phyloP scores from a whole-genome alignment of 2,113 vertebrate species.

The Esox niger region DNA sequence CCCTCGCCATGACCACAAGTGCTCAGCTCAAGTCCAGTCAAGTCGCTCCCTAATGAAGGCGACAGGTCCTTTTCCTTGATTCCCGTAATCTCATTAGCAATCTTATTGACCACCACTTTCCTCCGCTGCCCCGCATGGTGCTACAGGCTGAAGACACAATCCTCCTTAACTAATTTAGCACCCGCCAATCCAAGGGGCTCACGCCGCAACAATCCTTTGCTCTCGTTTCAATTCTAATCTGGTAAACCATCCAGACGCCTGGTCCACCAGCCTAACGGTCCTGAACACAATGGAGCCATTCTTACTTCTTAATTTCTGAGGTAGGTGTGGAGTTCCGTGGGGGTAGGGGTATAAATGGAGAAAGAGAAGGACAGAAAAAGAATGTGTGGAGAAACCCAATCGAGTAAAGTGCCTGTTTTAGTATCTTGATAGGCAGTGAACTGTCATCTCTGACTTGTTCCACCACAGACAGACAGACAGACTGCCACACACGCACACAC shows the following conservation, averaged over 20 bases:
- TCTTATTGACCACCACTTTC: conserved; percentile 71
- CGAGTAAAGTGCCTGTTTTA: too few species aligned
- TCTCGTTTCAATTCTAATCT: conserved; percentile 43
- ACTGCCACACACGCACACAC: not conserved
- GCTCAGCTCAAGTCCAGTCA: conserved; percentile 66
- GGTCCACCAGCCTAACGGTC: conserved; percentile 53
- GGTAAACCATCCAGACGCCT: conserved; percentile 34
- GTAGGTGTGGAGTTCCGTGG: too few species aligned
- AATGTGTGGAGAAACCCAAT: too few species aligned
- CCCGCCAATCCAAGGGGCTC: conserved; percentile 66
- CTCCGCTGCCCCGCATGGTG: conserved; percentile 72
- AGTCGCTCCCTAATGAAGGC: conserved; percentile 63
- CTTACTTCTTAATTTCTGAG: conserved; percentile 32
- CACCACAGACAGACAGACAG: not conserved
- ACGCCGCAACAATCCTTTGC: conserved; percentile 15
- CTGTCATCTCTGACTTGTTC: not conserved
- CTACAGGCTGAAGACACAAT: conserved; percentile 57
- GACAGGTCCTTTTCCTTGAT: conserved; percentile 65
- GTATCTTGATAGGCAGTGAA: conserved; percentile 14
- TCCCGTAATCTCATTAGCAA: conserved; percentile 81
- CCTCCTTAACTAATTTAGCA: conserved; percentile 78
- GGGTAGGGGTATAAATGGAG: too few species aligned
- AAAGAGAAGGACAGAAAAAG: not conserved
- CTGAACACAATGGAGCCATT: conserved; percentile 43
- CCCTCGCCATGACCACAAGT: conserved; percentile 64